phyloP scores from a whole-genome alignment of 2,113 vertebrate species.

The Hemichromis elongatus region DNA sequence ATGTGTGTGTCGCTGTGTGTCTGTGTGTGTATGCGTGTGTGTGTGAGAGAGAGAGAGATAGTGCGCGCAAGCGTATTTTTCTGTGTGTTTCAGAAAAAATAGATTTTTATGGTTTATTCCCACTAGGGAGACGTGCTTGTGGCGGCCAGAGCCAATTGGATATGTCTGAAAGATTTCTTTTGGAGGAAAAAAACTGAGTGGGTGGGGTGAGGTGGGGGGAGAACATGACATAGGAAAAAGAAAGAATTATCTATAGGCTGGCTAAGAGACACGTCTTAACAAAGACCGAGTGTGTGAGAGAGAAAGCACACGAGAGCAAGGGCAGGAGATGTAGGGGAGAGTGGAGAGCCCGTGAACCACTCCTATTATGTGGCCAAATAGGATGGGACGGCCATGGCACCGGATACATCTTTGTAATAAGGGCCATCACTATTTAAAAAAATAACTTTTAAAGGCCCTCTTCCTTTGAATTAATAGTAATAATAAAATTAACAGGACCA shows the following conservation, averaged over 20 bases:
- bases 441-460: slow-evolving; percentile 14
- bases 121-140: slow-evolving; percentile 51
- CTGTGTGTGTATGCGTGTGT: neutral
- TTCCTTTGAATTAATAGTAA: slow-evolving; percentile 8
- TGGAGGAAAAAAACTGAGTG: slow-evolving; percentile 1
- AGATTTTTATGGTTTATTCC: slow-evolving; percentile 46
- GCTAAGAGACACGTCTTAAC: neutral
- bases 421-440: slow-evolving; percentile 17
- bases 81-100: neutral
- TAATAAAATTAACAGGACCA: neutral
- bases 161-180: slow-evolving; percentile 61
- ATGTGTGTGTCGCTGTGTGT: neutral
- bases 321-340: neutral
- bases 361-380: slow-evolving; percentile 8
- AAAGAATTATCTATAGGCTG: slow-evolving; percentile 1
- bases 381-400: neutral
- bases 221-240: neutral
- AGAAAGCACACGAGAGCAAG: neutral
- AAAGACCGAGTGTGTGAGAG: neutral
- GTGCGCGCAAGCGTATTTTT: neutral
- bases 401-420: slow-evolving; percentile 24
- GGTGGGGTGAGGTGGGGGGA: neutral
- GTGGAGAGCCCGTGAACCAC: slow-evolving; percentile 23
- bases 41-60: fast-evolving
- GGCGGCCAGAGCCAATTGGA: slow-evolving; percentile 66